These are phyloP conservation scores for Nomada ferruginata DNA, from an alignment of 2,888 invertebrate species.

Conservation along the genomic window DNA sequence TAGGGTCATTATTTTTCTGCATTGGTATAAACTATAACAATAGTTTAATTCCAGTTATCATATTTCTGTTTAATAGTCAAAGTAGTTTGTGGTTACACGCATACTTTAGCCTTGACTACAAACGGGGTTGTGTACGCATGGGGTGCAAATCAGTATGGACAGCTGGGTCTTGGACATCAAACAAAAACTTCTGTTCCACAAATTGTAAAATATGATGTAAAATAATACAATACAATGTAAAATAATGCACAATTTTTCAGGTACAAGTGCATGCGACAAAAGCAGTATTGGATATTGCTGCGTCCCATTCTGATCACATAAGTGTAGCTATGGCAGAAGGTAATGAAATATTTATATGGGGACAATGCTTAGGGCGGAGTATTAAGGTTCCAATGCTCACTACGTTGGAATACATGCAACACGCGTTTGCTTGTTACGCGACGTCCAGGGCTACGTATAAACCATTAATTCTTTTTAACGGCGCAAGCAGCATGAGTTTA, in stretches of 20 bases:
- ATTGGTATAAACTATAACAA: not conserved
- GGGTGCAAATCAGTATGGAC: constrained; percentile 88
- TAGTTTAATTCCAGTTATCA: constrained; percentile 74
- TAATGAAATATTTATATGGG: constrained; percentile 87
- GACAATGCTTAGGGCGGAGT: constrained; percentile 85
- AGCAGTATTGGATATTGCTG: constrained; percentile 87
- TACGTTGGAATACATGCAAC: constrained; percentile 85
- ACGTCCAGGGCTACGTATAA: constrained; percentile 86
- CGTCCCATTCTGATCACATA: constrained; percentile 86
- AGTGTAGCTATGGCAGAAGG: constrained; percentile 86
- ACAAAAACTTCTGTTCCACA: constrained; percentile 85
- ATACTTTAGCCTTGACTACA: constrained; percentile 87
- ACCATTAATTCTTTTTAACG: constrained; percentile 82
- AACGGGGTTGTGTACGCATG: constrained; percentile 87
- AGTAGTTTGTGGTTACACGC: constrained; percentile 87
- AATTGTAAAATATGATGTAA: constrained; percentile 79
- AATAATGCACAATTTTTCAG: constrained; percentile 54
- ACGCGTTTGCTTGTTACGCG: constrained; percentile 87
- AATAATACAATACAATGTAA: not conserved
- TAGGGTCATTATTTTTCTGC: constrained; percentile 60
- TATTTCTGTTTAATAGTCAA: constrained; percentile 71
- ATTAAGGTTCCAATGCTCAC: constrained; percentile 84
- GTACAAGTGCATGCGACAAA: constrained; percentile 71
- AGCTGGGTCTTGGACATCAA: constrained; percentile 86
- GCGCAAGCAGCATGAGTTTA: constrained; percentile 76